These are phyloP conservation scores for Sturnus vulgaris DNA, from an alignment of 2,113 vertebrate genomes.

Conservation along the genomic window DNA sequence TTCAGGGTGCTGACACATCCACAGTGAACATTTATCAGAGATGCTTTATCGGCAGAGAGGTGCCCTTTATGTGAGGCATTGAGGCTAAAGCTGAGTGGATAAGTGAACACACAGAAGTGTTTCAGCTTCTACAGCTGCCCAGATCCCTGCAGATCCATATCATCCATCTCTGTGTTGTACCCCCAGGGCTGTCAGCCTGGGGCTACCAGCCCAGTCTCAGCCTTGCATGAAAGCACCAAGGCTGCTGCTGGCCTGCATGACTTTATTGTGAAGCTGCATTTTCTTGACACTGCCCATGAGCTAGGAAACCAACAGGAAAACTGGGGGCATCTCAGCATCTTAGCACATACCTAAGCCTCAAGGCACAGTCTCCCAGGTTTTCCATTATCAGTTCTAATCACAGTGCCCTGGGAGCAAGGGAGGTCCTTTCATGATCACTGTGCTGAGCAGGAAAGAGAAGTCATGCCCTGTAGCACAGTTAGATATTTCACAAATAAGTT, in stretches of 20 bases:
- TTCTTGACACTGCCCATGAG: not conserved
- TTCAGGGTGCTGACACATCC: not conserved
- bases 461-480: not conserved
- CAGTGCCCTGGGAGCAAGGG: accelerated
- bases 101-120: not conserved
- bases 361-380: not conserved
- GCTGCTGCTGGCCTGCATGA: not conserved
- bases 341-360: not conserved
- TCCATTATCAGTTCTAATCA: not conserved
- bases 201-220: not conserved
- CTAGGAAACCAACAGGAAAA: not conserved
- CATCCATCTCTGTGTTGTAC: not conserved
- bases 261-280: not conserved
- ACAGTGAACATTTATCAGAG: not conserved
- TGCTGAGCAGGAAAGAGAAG: not conserved
- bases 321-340: not conserved
- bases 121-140: not conserved
- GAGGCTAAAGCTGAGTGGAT: not conserved
- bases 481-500: not conserved
- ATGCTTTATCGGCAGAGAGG: not conserved
- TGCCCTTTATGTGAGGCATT: not conserved
- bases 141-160: not conserved
- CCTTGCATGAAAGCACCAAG: not conserved
- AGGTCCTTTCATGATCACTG: accelerated
- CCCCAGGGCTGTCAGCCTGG: not conserved